phyloP scores from a whole-genome alignment of 2,888 invertebrate species.

The Tinea semifulvella region DNA sequence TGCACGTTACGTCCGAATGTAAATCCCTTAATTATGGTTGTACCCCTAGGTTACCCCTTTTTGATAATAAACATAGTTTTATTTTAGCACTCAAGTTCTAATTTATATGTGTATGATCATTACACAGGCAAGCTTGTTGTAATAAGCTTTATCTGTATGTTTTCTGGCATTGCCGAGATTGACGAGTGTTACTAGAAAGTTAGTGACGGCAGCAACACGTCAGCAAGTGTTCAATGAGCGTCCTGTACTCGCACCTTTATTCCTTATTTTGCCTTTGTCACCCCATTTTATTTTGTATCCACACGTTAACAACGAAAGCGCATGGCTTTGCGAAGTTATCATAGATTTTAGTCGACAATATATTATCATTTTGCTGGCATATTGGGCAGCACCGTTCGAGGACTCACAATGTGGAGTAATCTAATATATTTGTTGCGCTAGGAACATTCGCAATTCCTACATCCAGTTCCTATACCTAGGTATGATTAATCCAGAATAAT shows the following conservation, averaged over 20 bases:
- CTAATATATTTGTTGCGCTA: constrained; percentile 19
- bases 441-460: constrained; percentile 36
- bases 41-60: not conserved
- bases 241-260: constrained; percentile 41
- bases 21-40: not conserved
- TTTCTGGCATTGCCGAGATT: constrained; percentile 63
- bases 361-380: constrained; percentile 35
- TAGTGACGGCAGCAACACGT: constrained; percentile 24
- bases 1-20: constrained; percentile 2
- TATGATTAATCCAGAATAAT: constrained; percentile 5
- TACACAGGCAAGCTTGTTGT: constrained; percentile 5
- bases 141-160: constrained; percentile 66
- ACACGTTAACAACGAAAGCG: constrained; percentile 30
- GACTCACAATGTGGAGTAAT: constrained; percentile 34
- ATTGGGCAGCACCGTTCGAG: constrained; percentile 60
- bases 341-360: constrained; percentile 25
- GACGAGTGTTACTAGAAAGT: constrained; percentile 37
- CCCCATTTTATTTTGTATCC: constrained; percentile 33
- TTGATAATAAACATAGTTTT: not conserved
- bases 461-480: not conserved
- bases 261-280: constrained; percentile 53
- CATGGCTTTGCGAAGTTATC: constrained; percentile 43
- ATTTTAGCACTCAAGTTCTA: constrained; percentile 2
- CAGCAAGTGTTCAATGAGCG: constrained; percentile 24
- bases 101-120: constrained; percentile 19